These are phyloP conservation scores for Cynoglossus semilaevis DNA, from an alignment of 2,113 vertebrate species.

Conservation along the genomic window DNA sequence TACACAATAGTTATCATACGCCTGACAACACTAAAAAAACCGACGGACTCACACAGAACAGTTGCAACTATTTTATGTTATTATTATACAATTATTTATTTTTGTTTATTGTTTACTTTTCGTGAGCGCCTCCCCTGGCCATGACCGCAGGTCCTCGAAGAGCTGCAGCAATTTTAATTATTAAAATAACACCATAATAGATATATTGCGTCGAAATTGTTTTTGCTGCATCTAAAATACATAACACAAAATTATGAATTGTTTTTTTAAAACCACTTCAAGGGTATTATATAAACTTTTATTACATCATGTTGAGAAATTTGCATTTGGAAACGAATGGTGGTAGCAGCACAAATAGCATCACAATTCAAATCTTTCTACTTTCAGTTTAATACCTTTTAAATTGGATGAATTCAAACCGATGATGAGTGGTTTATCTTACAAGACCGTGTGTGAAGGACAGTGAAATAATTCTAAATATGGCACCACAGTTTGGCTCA, in stretches of 20 bases:
- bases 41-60: too few species aligned
- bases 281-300: not conserved
- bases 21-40: too few species aligned
- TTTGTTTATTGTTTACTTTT: too few species aligned
- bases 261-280: not conserved
- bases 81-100: too few species aligned
- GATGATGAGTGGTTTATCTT: constrained; percentile 45
- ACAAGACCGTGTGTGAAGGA: constrained; percentile 47
- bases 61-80: too few species aligned
- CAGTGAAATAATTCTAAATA: constrained; percentile 35
- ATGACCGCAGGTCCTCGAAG: too few species aligned
- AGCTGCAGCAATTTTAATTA: too few species aligned
- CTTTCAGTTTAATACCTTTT: constrained; percentile 21
- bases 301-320: not conserved
- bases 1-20: too few species aligned
- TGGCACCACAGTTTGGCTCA: constrained; percentile 35
- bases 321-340: not conserved
- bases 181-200: too few species aligned
- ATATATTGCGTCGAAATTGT: too few species aligned
- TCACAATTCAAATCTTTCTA: not conserved
- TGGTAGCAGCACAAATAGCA: constrained; percentile 41
- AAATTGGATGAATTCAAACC: constrained; percentile 36
- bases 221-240: not conserved
- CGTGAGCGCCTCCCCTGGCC: too few species aligned
- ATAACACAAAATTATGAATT: not conserved